Percentiles rank a stretch among this genome's conserved stretches.
These are phyloP conservation scores for Todiramphus chloris DNA, from an alignment of 2,113 vertebrate species.

Conservation along the genomic window DNA sequence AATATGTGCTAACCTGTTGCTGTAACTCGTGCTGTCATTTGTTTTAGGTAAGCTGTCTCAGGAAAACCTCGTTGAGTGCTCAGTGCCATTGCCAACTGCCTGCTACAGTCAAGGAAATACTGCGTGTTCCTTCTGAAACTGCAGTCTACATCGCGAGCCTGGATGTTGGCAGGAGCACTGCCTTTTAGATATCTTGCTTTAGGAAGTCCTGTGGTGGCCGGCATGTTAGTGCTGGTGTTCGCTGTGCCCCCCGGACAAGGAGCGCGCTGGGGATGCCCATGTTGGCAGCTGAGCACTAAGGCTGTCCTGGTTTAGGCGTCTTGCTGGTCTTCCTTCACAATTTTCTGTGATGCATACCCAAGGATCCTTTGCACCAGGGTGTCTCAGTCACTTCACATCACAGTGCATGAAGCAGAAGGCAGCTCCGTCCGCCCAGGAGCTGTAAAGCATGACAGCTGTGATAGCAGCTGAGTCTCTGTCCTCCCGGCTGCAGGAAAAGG, in stretches of 20 bases:
- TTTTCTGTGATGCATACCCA: not conserved
- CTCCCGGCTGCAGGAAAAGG: not conserved
- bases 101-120: not conserved
- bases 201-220: not conserved
- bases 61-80: not conserved
- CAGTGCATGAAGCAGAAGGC: not conserved
- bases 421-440: not conserved
- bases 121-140: not conserved
- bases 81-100: not conserved
- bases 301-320: not conserved
- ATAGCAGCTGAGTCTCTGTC: not conserved
- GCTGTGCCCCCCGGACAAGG: not conserved
- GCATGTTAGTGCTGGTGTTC: not conserved
- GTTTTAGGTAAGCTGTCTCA: not conserved
- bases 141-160: not conserved
- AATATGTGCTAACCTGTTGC: not conserved
- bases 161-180: not conserved
- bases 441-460: not conserved
- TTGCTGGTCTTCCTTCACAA: conserved; percentile 3
- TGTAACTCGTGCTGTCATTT: not conserved
- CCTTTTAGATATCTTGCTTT: conserved; percentile 26
- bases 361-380: not conserved
- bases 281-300: conserved; percentile 14
- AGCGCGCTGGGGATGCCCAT: not conserved
- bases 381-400: conserved; percentile 34